Percentiles rank a stretch among this genome's conserved stretches.
Conservation (phyloP, 2,113 vertebrate species). For the Spermophilus dauricus region DNA sequence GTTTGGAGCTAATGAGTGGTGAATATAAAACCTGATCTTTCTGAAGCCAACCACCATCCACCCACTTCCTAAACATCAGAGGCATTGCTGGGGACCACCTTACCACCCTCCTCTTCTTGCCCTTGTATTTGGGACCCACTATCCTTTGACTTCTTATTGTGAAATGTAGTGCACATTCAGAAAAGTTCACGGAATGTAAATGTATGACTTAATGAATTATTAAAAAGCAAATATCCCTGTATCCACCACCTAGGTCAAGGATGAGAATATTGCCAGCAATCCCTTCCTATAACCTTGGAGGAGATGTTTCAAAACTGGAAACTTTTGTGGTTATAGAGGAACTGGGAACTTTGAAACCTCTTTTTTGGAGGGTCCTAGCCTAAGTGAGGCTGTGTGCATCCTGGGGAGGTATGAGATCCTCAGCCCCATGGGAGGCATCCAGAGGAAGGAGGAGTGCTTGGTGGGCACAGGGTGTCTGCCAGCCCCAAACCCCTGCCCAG, state of each 20-base stretch:
- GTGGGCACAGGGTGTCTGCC: not conserved
- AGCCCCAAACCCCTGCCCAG: not conserved
- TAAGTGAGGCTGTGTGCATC: not conserved
- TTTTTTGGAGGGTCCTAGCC: not conserved
- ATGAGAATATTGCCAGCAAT: not conserved
- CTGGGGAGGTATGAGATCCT: not conserved
- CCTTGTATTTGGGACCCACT: not conserved
- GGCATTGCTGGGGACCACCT: no score
- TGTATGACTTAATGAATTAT: not conserved
- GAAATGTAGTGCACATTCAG: not conserved
- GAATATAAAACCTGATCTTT: no score
- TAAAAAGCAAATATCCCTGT: not conserved
- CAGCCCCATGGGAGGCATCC: not conserved
- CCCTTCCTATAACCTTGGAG: not conserved
- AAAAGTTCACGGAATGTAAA: not conserved
- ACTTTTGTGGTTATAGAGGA: not conserved
- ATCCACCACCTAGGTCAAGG: not conserved
- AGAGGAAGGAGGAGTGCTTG: no score
- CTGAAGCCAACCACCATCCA: no score
- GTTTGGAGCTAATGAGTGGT: no score
- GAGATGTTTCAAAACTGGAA: not conserved
- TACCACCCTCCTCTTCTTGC: not conserved
- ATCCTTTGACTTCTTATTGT: not conserved
- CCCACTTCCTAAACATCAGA: no score
- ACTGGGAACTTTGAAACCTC: not conserved